Percentiles rank a stretch among this genome's conserved stretches.
Evolutionary conservation across 1,140 invertebrate genomes (phyloP).

Genomic region (Pseudomyrmex pallidus): DNA sequence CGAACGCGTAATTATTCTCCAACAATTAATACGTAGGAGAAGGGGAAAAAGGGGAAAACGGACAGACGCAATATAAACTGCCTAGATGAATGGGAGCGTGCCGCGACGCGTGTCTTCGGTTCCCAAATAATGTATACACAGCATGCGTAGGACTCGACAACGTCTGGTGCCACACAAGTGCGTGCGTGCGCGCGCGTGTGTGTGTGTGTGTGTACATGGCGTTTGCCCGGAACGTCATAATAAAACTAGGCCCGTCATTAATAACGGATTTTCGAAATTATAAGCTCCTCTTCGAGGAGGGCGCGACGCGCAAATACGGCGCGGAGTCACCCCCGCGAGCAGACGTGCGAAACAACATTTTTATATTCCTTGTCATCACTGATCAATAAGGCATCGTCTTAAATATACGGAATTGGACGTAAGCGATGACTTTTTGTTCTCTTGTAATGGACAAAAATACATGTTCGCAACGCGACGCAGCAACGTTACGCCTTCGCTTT

Average conservation of each 20-base stretch:
- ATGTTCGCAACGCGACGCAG: background rate
- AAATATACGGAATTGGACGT: too few species aligned
- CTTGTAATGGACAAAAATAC: too few species aligned
- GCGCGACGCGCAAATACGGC: constrained; percentile 55
- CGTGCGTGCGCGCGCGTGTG: constrained; percentile 78
- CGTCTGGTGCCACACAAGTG: constrained; percentile 28
- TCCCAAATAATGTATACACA: constrained; percentile 68
- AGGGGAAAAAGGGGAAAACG: background rate
- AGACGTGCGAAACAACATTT: too few species aligned
- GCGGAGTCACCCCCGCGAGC: too few species aligned
- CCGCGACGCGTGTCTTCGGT: constrained; percentile 82
- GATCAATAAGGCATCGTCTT: too few species aligned
- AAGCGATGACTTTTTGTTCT: too few species aligned
- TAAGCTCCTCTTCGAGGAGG: constrained; percentile 36
- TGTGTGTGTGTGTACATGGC: constrained; percentile 6
- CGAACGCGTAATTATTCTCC: constrained; percentile 29
- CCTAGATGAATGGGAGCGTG: constrained; percentile 81
- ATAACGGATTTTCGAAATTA: constrained; percentile 79
- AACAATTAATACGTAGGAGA: constrained; percentile 31
- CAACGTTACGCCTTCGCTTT: background rate
- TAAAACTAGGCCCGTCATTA: constrained; percentile 78
- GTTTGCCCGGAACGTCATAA: constrained; percentile 81
- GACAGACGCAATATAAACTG: constrained; percentile 39
- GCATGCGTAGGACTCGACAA: constrained; percentile 52
- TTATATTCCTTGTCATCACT: too few species aligned